Percentiles rank a stretch among this genome's conserved stretches.
phyloP scores from a whole-genome alignment of 2,888 invertebrate genomes.

The Alviniconcha strummeri region DNA sequence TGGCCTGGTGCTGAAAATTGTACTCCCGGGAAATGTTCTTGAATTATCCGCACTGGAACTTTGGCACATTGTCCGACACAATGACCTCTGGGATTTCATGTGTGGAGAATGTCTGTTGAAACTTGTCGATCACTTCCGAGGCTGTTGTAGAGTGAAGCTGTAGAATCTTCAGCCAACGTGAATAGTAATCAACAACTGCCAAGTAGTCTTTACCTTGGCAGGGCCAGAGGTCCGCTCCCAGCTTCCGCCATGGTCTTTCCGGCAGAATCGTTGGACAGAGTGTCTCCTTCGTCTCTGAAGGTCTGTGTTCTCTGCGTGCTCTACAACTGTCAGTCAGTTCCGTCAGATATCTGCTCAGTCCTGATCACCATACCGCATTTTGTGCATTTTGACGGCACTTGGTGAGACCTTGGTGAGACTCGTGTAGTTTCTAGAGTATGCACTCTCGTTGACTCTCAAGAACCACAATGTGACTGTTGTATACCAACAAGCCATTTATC shows the following conservation, averaged over 20 bases:
- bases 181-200: conserved; percentile 26
- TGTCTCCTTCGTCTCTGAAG: conserved; percentile 10
- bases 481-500: conserved; percentile 15
- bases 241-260: conserved; percentile 19
- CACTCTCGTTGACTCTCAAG: not conserved
- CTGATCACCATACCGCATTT: conserved; percentile 15
- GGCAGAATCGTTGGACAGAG: conserved; percentile 14
- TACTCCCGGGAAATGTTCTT: not conserved
- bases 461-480: conserved; percentile 4
- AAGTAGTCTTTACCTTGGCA: conserved; percentile 14
- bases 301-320: conserved; percentile 6
- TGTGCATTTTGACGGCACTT: conserved; percentile 26
- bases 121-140: not conserved
- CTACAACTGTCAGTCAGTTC: not conserved
- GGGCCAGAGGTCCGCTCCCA: conserved; percentile 25
- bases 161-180: conserved; percentile 24
- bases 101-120: conserved; percentile 4
- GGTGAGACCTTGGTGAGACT: conserved; percentile 23
- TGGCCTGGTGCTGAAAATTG: not conserved
- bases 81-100: conserved; percentile 28
- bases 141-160: conserved; percentile 20
- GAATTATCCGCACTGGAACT: conserved; percentile 27
- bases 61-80: conserved; percentile 17
- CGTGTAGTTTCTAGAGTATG: conserved; percentile 9
- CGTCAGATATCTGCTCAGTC: conserved; percentile 3